phyloP scores from a whole-genome alignment of 1,140 invertebrate genomes.

The Physella acuta region DNA sequence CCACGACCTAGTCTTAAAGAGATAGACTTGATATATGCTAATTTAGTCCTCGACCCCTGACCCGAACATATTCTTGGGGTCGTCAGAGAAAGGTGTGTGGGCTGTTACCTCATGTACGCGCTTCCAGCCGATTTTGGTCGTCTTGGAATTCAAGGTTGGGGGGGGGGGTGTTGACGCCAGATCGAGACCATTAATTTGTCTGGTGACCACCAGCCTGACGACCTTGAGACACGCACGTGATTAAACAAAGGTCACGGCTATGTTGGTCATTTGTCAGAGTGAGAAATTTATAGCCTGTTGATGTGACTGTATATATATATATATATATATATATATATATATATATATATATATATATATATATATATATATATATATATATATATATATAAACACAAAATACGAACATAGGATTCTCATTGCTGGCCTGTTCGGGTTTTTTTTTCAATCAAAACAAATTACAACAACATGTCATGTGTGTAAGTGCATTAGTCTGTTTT shows the following conservation, averaged over 20 bases:
- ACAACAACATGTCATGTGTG: too few species aligned
- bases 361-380: background rate
- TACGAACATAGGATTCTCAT: too few species aligned
- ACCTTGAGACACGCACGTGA: background rate
- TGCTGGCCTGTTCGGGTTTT: too few species aligned
- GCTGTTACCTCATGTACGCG: too few species aligned
- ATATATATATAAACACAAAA: background rate
- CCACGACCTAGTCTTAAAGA: too few species aligned
- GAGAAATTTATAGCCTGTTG: background rate
- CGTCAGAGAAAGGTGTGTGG: too few species aligned
- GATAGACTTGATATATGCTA: too few species aligned
- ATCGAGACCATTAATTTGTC: background rate
- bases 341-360: background rate
- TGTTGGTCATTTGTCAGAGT: background rate
- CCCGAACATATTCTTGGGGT: too few species aligned
- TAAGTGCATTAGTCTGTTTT: too few species aligned
- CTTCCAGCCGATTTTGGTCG: background rate
- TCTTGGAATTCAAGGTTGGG: background rate
- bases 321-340: background rate
- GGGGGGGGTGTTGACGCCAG: too few species aligned
- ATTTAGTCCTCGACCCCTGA: too few species aligned
- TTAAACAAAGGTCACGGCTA: background rate
- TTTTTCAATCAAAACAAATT: too few species aligned
- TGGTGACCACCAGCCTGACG: background rate
- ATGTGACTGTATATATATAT: background rate